Percentiles rank a stretch among this genome's conserved stretches.
Conservation (phyloP, 2,888 invertebrate genomes). For the Candidula unifasciata region DNA sequence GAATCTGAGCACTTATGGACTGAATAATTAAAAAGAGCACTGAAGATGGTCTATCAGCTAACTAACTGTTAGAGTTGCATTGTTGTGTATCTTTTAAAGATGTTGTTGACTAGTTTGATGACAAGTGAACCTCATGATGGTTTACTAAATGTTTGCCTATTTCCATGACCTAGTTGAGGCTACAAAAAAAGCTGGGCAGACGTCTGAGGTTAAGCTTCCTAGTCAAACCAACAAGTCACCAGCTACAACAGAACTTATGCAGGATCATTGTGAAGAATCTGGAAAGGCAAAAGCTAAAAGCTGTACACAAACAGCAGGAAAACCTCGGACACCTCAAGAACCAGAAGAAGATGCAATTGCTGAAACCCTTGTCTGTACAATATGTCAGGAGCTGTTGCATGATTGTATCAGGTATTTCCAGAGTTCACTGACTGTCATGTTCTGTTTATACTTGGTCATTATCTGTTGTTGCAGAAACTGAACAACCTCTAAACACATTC, state of each 20-base stretch:
- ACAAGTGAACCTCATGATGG: no score
- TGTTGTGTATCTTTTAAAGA: no score
- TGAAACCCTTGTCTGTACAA: slow-evolving; percentile 74
- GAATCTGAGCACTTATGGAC: no score
- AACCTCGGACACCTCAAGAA: neutral
- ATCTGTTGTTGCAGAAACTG: no score
- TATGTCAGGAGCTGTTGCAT: slow-evolving; percentile 77
- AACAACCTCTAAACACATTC: neutral
- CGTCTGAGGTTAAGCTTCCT: neutral
- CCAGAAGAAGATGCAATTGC: slow-evolving; percentile 69
- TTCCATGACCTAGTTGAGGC: neutral
- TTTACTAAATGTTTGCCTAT: no score
- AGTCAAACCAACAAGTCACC: neutral
- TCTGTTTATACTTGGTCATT: neutral
- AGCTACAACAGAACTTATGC: neutral
- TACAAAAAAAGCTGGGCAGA: neutral
- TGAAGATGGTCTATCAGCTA: no score
- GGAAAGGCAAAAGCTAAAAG: neutral
- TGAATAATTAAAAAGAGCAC: no score
- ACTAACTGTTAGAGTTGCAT: no score
- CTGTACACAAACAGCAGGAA: neutral
- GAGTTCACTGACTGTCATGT: no score
- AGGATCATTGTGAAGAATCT: neutral
- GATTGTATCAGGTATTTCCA: slow-evolving; percentile 74
- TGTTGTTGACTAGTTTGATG: no score